Conservation (phyloP, 1,140 invertebrate genomes). For the Marisa cornuarietis region DNA sequence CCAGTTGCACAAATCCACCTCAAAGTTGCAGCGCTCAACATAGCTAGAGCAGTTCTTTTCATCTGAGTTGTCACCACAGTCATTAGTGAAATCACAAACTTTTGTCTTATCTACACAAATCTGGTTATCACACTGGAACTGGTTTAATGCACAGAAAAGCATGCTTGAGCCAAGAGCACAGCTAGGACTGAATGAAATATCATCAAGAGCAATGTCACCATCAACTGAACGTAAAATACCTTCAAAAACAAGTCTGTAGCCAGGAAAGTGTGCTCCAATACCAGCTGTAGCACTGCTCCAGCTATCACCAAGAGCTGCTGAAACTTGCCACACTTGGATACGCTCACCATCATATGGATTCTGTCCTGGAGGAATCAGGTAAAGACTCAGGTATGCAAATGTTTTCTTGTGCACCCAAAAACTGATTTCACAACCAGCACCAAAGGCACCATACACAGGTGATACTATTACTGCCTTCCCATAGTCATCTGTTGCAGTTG, state of each 20-base stretch:
- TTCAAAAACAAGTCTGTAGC: slow-evolving; percentile 49
- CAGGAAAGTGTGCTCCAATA: slow-evolving; percentile 34
- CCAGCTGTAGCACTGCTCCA: slow-evolving; percentile 48
- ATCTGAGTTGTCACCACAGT: slow-evolving; percentile 65
- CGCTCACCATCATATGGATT: slow-evolving; percentile 46
- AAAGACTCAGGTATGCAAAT: slow-evolving; percentile 31
- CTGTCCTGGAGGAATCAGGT: slow-evolving; percentile 29
- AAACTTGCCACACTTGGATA: slow-evolving; percentile 41
- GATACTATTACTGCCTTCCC: slow-evolving; percentile 42
- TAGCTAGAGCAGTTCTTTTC: slow-evolving; percentile 46
- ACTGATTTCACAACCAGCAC: slow-evolving; percentile 30
- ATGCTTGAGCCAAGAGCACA: slow-evolving; percentile 45
- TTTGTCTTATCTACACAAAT: slow-evolving; percentile 50
- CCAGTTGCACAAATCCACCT: slow-evolving; percentile 54
- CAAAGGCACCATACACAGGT: slow-evolving; percentile 27
- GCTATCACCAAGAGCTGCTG: slow-evolving; percentile 29
- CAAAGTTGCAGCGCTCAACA: slow-evolving; percentile 65
- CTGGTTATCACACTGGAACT: slow-evolving; percentile 48
- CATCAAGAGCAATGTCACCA: slow-evolving; percentile 82
- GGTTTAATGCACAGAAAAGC: slow-evolving; percentile 41
- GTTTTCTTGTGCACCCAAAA: slow-evolving; percentile 48
- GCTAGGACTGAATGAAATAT: slow-evolving; percentile 72
- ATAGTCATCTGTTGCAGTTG: slow-evolving; percentile 44
- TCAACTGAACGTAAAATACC: slow-evolving; percentile 67
- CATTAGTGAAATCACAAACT: slow-evolving; percentile 58